Evolutionary conservation across 2,113 vertebrate genomes (phyloP).

Genomic region (Menidia beryllina): DNA sequence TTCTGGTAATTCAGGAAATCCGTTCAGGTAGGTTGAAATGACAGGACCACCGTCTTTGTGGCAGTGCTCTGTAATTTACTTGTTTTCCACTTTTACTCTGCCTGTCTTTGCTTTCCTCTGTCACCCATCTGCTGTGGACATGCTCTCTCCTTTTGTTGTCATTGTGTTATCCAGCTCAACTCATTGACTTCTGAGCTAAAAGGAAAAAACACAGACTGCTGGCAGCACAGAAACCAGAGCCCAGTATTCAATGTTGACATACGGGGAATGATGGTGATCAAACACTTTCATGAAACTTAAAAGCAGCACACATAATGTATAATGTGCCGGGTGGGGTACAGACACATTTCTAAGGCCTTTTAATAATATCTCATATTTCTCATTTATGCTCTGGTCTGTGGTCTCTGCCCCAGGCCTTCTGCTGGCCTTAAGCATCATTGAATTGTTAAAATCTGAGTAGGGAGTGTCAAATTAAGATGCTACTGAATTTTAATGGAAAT

Average conservation of each 20-base stretch:
- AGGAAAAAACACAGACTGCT: conserved; percentile 55
- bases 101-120: conserved; percentile 20
- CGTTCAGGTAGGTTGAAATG: conserved; percentile 84
- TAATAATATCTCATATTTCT: too few species aligned
- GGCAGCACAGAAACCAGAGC: conserved; percentile 27
- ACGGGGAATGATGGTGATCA: not conserved
- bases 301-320: not conserved
- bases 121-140: conserved; percentile 27
- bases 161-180: conserved; percentile 59
- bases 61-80: conserved; percentile 82
- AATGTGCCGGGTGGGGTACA: too few species aligned
- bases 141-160: conserved; percentile 57
- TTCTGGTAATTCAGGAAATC: conserved; percentile 85
- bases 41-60: conserved; percentile 82
- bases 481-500: too few species aligned
- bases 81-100: conserved; percentile 70
- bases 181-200: conserved; percentile 50
- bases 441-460: too few species aligned
- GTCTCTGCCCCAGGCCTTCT: too few species aligned
- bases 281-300: not conserved
- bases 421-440: too few species aligned
- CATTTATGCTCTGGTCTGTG: too few species aligned
- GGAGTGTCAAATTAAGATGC: too few species aligned
- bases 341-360: too few species aligned
- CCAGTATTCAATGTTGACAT: conserved; percentile 20